A percentile compares a stretch with the other conserved stretches of the same genome.
Conservation (phyloP, 2,888 invertebrate species). For the Mycalesis mineus region DNA sequence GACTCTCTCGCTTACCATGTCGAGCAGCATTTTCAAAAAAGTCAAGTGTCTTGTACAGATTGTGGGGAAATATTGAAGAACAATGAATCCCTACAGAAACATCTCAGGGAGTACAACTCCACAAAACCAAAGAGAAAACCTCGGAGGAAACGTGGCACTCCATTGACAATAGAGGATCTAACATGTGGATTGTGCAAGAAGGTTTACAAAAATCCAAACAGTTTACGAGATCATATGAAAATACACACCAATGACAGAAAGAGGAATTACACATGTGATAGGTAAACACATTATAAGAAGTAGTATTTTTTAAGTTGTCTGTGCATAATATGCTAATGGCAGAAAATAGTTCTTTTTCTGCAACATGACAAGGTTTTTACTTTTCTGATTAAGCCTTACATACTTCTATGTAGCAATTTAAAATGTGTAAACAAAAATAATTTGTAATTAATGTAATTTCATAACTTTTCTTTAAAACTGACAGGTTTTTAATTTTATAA, state of each 20-base stretch:
- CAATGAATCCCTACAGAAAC: slow-evolving; percentile 49
- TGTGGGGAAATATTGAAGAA: slow-evolving; percentile 61
- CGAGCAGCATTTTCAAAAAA: slow-evolving; percentile 45
- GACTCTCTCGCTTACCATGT: slow-evolving; percentile 41
- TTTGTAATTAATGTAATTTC: no score
- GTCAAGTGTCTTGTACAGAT: slow-evolving; percentile 45
- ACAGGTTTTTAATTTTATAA: no score
- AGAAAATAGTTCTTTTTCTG: no score
- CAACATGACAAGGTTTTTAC: no score
- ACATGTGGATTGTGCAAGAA: slow-evolving; percentile 63
- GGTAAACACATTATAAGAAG: background rate
- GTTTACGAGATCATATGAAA: slow-evolving; percentile 76
- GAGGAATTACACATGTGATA: slow-evolving; percentile 63
- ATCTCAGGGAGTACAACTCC: slow-evolving; percentile 47
- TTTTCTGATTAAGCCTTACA: no score
- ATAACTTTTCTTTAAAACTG: no score
- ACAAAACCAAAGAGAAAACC: slow-evolving; percentile 50
- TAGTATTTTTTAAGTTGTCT: no score
- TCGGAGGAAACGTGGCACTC: slow-evolving; percentile 54
- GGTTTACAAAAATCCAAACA: slow-evolving; percentile 55
- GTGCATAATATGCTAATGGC: no score
- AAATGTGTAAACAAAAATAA: no score
- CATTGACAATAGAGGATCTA: slow-evolving; percentile 58
- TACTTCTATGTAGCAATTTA: no score
- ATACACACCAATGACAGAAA: slow-evolving; percentile 77